These are phyloP conservation scores for Phylloscopus trochilus DNA, from an alignment of 2,113 vertebrate species.

Conservation along the genomic window DNA sequence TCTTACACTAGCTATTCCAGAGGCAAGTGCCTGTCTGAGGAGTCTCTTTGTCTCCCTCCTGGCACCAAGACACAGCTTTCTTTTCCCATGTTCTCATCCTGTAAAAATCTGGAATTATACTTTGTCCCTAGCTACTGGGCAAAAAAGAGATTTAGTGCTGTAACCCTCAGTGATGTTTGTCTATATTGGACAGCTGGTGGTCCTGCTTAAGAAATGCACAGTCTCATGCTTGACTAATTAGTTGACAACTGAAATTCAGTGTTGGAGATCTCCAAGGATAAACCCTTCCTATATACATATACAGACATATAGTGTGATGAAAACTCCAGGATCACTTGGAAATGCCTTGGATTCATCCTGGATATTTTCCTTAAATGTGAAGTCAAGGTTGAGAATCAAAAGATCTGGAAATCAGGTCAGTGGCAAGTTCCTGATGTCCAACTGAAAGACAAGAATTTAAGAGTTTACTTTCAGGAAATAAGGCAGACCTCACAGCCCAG, in stretches of 20 bases:
- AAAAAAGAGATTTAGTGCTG: constrained; percentile 33
- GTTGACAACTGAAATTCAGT: neutral
- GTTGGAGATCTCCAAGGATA: neutral
- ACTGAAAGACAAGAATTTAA: neutral
- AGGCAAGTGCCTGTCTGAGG: neutral
- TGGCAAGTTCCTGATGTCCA: neutral
- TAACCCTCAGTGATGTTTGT: neutral
- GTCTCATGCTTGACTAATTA: neutral
- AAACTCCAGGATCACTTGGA: neutral
- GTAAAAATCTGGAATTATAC: neutral
- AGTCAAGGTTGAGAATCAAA: neutral
- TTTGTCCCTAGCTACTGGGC: neutral
- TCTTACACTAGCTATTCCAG: neutral
- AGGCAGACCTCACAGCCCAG: neutral
- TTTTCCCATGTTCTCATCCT: neutral
- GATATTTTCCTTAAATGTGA: neutral
- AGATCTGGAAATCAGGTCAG: neutral
- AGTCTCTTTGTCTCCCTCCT: neutral
- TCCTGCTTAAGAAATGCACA: neutral
- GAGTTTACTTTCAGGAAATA: neutral
- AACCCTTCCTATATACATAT: neutral
- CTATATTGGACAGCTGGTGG: neutral
- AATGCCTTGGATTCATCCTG: neutral
- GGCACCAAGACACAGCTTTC: neutral
- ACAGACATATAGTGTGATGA: rapidly evolving